These are phyloP conservation scores for Lutraria lutraria DNA, from an alignment of 2,888 invertebrate genomes.

Conservation along the genomic window DNA sequence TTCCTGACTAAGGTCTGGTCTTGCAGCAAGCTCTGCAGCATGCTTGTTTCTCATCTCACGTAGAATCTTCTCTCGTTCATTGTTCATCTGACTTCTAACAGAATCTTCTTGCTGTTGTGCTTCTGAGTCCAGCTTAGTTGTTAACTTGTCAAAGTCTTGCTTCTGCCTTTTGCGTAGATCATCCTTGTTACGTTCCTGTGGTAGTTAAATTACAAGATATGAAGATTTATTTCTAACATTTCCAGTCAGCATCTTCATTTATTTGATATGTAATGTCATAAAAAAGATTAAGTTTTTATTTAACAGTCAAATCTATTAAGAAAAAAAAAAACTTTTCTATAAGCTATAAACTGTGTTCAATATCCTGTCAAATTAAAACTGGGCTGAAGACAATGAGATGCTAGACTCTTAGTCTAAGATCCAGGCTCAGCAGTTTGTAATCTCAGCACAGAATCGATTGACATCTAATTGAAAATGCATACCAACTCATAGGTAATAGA, in stretches of 20 bases:
- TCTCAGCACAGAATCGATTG: no score
- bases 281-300: no score
- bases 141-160: slow-evolving; percentile 77
- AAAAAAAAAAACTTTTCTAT: no score
- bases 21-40: slow-evolving; percentile 82
- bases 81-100: slow-evolving; percentile 72
- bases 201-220: slow-evolving; percentile 3
- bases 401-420: no score
- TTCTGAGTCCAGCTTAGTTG: slow-evolving; percentile 77
- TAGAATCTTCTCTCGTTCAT: slow-evolving; percentile 79
- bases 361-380: no score
- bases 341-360: no score
- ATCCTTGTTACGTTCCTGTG: slow-evolving; percentile 80
- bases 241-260: neutral
- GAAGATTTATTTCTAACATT: neutral
- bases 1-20: slow-evolving; percentile 82
- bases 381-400: no score
- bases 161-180: slow-evolving; percentile 81
- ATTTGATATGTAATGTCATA: no score
- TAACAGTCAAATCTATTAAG: no score
- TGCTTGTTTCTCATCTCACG: slow-evolving; percentile 83
- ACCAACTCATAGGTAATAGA: no score
- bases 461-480: no score
- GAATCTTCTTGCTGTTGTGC: slow-evolving; percentile 76
- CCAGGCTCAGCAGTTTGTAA: no score